Evolutionary conservation across 2,113 vertebrate species (phyloP).

Genomic region (Halichoeres trimaculatus): DNA sequence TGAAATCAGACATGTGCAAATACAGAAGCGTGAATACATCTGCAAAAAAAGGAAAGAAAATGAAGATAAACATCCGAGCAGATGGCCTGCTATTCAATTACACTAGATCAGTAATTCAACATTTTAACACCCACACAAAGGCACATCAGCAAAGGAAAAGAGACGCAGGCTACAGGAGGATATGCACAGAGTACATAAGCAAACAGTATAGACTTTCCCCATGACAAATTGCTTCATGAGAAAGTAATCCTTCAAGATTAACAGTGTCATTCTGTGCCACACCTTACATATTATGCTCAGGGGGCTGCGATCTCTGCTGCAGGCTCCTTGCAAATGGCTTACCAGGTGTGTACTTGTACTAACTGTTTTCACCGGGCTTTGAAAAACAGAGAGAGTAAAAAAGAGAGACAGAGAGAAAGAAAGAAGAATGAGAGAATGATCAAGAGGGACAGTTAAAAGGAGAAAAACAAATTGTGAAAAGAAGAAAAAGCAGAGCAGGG

Average conservation of each 20-base stretch:
- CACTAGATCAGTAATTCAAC: constrained; percentile 63
- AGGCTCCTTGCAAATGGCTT: constrained; percentile 64
- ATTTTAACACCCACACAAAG: constrained; percentile 65
- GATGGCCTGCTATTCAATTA: constrained; percentile 71
- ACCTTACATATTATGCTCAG: constrained; percentile 68
- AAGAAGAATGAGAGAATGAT: constrained; percentile 36
- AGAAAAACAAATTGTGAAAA: constrained; percentile 6
- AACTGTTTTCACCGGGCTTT: constrained; percentile 53
- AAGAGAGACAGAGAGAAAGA: constrained; percentile 21
- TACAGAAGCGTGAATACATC: constrained; percentile 54
- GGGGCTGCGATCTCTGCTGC: constrained; percentile 57
- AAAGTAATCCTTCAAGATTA: constrained; percentile 79
- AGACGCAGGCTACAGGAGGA: constrained; percentile 19
- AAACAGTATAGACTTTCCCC: constrained; percentile 62
- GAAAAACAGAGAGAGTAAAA: constrained; percentile 44
- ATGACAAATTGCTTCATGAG: constrained; percentile 72
- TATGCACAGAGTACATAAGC: constrained; percentile 56
- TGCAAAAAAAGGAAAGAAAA: constrained; percentile 27
- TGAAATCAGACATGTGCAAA: constrained; percentile 60
- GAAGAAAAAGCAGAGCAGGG: constrained; percentile 4
- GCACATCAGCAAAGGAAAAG: constrained; percentile 41
- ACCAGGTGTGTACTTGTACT: constrained; percentile 46
- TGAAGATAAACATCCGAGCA: constrained; percentile 69
- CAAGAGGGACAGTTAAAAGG: constrained; percentile 27
- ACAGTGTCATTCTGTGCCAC: constrained; percentile 72